These are phyloP conservation scores for Nemotelus pantherinus DNA, from an alignment of 2,888 invertebrate genomes.

Conservation along the genomic window DNA sequence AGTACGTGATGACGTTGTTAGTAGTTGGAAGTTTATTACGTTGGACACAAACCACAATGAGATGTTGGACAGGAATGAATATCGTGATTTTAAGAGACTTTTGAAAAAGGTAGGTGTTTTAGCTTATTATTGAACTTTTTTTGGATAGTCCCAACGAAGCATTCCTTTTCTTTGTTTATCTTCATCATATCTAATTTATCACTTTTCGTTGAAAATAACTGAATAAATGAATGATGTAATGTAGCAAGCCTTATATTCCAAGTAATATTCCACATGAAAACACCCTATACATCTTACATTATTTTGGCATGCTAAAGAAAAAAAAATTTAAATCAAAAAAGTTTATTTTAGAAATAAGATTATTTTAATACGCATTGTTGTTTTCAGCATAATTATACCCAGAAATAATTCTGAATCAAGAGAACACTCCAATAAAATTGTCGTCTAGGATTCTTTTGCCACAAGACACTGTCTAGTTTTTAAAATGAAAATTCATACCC, in stretches of 20 bases:
- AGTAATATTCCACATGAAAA: neutral
- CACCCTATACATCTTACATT: no score
- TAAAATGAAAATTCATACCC: no score
- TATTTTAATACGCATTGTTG: no score
- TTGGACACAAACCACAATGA: conserved; percentile 85
- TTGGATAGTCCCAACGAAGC: neutral
- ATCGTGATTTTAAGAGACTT: conserved; percentile 80
- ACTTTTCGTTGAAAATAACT: neutral
- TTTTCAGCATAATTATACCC: no score
- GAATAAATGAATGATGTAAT: neutral
- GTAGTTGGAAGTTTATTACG: conserved; percentile 90
- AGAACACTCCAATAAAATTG: no score
- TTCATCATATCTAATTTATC: neutral
- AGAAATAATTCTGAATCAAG: no score
- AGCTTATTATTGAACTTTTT: neutral
- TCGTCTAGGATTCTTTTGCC: no score
- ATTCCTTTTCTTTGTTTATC: neutral
- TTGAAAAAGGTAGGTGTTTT: conserved; percentile 75
- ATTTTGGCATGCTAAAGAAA: no score
- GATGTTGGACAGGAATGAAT: conserved; percentile 82
- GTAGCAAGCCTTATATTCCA: neutral
- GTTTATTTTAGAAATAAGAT: no score
- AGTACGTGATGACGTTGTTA: conserved; percentile 68
- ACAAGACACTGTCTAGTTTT: no score
- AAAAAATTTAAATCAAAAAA: no score